Base-by-base conservation (phyloP, 2,888 invertebrate genomes). In the Stramonita haemastoma region DNA sequence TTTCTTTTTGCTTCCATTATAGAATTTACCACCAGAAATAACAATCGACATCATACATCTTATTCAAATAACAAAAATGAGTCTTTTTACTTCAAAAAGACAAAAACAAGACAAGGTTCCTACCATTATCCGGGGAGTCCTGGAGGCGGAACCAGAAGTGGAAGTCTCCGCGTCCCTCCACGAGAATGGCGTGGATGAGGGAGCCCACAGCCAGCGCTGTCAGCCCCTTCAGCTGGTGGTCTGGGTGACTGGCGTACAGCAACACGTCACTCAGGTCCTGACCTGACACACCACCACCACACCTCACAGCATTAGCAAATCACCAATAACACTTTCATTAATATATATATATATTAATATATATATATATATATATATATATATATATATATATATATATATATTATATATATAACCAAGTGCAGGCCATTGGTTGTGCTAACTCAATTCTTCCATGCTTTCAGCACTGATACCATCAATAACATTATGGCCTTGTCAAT, bases 141-240 rank as follows among this genome's bases (percentile, higher is more conserved):
- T 89, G 89, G 29, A 89, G 46, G 34, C 46, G 89, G n/a, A 93
- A 87, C 95, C 95, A 94, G 70, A 92, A 92, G 86, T 92, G 91
- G 90, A 95, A 95, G 91, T 94, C 91, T 1, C 95, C 95, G 56
- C 93, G 87, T 0, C 95, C 93, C 89, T 94, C 93, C 19, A 91
- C 90, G 22, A 95, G 92, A 0, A 93, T 93, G 22, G 94, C 92
- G 32, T 97, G 96, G 92, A 98, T 96, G 94, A 98, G 97, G 93
- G 96, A 97, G 0, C 97, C 95, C 86, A 98, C 96, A 92, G 98
- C 96, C 13, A 97, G 96, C 90, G 97, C 97, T 0, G 97, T 96
- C 90, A 97, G 96, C 19, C 98, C 98, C 93, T 98, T 96, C 77
- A 98, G 97, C 95, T 98, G 98, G 0, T 98, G 98, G 96, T 98